Percentiles rank a stretch among this genome's conserved stretches.
These are phyloP conservation scores for Strix uralensis DNA, from an alignment of 2,113 vertebrate species.

Conservation along the genomic window DNA sequence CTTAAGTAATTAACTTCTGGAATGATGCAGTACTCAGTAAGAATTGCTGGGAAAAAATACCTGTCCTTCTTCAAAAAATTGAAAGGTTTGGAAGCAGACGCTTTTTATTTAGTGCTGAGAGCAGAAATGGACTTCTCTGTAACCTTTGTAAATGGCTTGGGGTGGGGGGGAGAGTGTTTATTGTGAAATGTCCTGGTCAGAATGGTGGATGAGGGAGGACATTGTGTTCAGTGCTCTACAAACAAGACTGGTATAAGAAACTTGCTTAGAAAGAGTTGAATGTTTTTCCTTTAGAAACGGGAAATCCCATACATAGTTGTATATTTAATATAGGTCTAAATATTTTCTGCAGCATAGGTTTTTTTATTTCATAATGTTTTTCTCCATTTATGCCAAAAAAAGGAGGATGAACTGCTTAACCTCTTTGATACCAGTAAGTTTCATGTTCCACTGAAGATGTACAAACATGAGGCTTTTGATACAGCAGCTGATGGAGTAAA, in stretches of 20 bases:
- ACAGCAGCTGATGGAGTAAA: not conserved
- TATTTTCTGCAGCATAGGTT: not conserved
- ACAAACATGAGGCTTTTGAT: conserved; percentile 8
- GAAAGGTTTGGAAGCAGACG: not conserved
- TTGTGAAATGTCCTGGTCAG: not conserved
- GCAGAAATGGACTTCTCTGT: not conserved
- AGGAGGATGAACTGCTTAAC: not conserved
- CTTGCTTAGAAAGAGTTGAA: not conserved
- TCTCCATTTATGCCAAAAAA: not conserved
- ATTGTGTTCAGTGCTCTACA: not conserved
- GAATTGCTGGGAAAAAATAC: conserved; percentile 4
- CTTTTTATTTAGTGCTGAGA: not conserved
- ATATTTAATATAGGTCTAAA: not conserved
- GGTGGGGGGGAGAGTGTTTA: not conserved
- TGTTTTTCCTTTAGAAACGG: not conserved
- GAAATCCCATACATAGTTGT: not conserved
- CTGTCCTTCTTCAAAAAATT: not conserved
- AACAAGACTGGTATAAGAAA: not conserved
- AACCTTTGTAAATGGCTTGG: not conserved
- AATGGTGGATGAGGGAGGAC: not conserved
- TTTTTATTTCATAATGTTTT: not conserved
- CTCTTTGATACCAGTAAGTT: not conserved
- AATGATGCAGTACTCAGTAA: not conserved
- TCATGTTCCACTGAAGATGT: not conserved
- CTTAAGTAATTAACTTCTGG: conserved; percentile 54